These are phyloP conservation scores for Lasioglossum calceatum DNA, from an alignment of 2,888 invertebrate species.

Conservation along the genomic window DNA sequence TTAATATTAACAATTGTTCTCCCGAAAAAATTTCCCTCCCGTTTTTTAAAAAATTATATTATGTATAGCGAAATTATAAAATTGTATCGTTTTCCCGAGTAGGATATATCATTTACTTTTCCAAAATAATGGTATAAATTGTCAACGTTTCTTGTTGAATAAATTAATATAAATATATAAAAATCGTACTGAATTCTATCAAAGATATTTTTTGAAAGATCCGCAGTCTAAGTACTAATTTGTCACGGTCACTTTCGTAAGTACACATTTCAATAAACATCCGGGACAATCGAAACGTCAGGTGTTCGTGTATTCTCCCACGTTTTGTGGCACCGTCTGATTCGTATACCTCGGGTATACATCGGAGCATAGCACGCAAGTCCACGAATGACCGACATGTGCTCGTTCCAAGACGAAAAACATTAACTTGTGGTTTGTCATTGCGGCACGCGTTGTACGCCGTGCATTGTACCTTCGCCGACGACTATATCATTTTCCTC, in stretches of 20 bases:
- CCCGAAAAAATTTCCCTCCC: neutral
- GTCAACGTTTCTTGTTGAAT: too few relatives aligned
- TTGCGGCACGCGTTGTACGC: conserved; percentile 40
- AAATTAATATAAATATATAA: too few relatives aligned
- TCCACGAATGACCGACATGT: conserved; percentile 43
- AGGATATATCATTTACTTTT: neutral
- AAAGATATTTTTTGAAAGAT: too few relatives aligned
- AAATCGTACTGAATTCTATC: too few relatives aligned
- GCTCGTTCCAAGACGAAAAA: conserved; percentile 45
- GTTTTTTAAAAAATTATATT: too few relatives aligned
- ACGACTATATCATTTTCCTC: conserved; percentile 28
- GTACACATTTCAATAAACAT: neutral
- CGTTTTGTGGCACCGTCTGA: conserved; percentile 13
- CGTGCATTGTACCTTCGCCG: conserved; percentile 39
- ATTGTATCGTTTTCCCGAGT: too few relatives aligned
- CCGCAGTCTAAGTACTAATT: too few relatives aligned
- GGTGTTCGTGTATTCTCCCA: conserved; percentile 5
- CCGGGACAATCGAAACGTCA: conserved; percentile 16
- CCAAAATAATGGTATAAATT: neutral
- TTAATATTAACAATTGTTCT: neutral
- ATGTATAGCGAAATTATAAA: too few relatives aligned
- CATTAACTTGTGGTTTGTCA: conserved; percentile 51
- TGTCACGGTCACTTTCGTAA: neutral
- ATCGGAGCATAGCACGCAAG: conserved; percentile 57
- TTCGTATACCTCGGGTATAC: conserved; percentile 6